Conservation (phyloP, 2,888 invertebrate genomes). For the Chorisops tibialis region DNA sequence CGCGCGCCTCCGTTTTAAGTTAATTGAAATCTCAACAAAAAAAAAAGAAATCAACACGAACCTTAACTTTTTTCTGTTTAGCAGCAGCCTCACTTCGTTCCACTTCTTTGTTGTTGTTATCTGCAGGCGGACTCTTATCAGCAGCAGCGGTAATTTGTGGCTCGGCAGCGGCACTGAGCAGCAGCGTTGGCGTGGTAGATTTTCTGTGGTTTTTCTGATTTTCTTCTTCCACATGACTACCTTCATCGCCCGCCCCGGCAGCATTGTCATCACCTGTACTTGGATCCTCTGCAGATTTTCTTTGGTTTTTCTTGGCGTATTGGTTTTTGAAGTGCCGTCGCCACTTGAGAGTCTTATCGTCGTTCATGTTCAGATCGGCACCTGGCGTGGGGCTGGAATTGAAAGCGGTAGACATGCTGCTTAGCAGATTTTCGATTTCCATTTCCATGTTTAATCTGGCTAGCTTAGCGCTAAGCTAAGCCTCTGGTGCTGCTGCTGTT, state of each 20-base stretch:
- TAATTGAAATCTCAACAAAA: too few species aligned
- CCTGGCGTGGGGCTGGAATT: slow-evolving; percentile 40
- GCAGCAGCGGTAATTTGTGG: too few species aligned
- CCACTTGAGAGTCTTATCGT: slow-evolving; percentile 52
- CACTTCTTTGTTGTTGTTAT: too few species aligned
- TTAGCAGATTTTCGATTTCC: slow-evolving; percentile 42
- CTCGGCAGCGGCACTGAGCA: too few species aligned
- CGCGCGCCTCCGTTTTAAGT: neutral
- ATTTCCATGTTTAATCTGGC: too few species aligned
- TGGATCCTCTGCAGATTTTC: slow-evolving; percentile 1
- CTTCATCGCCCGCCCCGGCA: neutral
- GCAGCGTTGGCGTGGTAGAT: too few species aligned
- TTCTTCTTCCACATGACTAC: neutral
- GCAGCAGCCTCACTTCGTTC: neutral
- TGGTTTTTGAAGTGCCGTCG: slow-evolving; percentile 50
- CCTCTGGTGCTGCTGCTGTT: too few species aligned
- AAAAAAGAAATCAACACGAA: neutral
- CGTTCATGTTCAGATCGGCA: slow-evolving; percentile 45
- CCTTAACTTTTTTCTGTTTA: neutral
- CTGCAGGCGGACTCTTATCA: too few species aligned
- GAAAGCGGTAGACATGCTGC: slow-evolving; percentile 48
- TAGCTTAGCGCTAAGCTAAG: too few species aligned
- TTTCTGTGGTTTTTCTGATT: too few species aligned
- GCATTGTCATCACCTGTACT: neutral
- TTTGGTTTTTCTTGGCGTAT: slow-evolving; percentile 46